Evolutionary conservation across 2,797 vertebrate species (phyloP), one percentile per base, ranked within the genome.

Genomic region (Myotis findleyi): DNA sequence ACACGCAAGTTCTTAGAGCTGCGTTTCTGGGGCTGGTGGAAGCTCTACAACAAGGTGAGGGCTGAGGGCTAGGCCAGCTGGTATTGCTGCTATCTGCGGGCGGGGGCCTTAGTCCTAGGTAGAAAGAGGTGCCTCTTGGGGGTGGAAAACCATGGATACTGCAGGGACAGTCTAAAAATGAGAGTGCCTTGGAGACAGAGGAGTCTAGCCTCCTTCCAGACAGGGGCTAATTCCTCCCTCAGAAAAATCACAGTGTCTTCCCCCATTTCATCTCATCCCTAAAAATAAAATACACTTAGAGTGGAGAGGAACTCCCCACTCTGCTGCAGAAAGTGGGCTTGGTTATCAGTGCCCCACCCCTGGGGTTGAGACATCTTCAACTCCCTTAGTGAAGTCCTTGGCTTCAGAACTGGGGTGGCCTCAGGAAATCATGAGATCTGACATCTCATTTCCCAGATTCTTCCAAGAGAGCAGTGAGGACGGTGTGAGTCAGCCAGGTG

Each of bases 1-100:
- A 68, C 98, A 83, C 97, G 98, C 93, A 98, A 98, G 91, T 98
- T 99, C 97, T 98, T 98, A 86, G 97, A 98, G 97, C 97, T 98
- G 47, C 89, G 98, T 53, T 98, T 96, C 97, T 98, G 98, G 98
- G 98, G 98, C 90, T 98, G 98, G 98, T 98, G 98, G 97, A 99
- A 99, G 97, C 97, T 98, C 62, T 98, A 98, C 93, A 98, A 97
- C 1, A 99, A 98, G 97, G 98, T 98, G 89, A 97, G 95, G n/a
- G 2, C 23, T 0, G 0, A 30, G 38, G 7, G 47, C 21, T 77
- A 64, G n/a, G 38, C 6, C 9, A 38, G 44, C 10, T 2, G 3
- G n/a, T 7, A 21, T 38, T 21, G 23, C 36, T 38, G 27, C 36
- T 49, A 5, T 12, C n/a, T 13, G 5, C 1, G 6, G 30, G 57